Percentiles rank a stretch among this genome's conserved stretches.
Conservation (phyloP, 30 jellyfish, hydroid and myxozoan species). For the Pelagia noctiluca region DNA sequence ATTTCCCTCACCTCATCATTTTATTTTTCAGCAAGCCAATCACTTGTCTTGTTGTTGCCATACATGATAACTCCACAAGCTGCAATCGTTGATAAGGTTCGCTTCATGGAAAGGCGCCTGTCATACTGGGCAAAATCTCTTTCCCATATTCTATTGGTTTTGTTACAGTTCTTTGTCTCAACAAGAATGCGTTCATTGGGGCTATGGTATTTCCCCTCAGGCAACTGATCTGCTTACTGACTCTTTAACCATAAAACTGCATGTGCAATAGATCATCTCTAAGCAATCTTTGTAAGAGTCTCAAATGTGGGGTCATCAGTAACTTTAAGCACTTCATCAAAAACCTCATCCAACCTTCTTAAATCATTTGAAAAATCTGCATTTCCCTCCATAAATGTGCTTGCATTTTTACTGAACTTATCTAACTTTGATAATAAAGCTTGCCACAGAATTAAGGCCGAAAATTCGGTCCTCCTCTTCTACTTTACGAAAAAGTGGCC, state of each 20-base stretch:
- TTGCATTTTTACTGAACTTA: neutral
- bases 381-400: neutral
- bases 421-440: neutral
- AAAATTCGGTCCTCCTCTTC: slow-evolving; percentile 60
- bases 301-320: slow-evolving; percentile 16
- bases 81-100: slow-evolving; percentile 38
- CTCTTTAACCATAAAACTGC: neutral
- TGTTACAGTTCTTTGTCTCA: slow-evolving; percentile 15
- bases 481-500: slow-evolving; percentile 47
- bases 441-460: slow-evolving; percentile 20
- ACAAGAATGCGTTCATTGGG: neutral
- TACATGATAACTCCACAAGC: slow-evolving; percentile 56
- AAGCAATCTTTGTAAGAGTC: slow-evolving; percentile 20
- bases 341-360: slow-evolving; percentile 16
- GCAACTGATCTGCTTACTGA: slow-evolving; percentile 16
- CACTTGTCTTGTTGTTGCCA: slow-evolving; percentile 40
- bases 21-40: slow-evolving; percentile 29
- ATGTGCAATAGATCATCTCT: slow-evolving; percentile 22
- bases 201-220: slow-evolving; percentile 3
- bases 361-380: neutral
- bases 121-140: slow-evolving; percentile 54
- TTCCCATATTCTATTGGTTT: slow-evolving; percentile 10
- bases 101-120: slow-evolving; percentile 9
- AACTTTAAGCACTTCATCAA: neutral
- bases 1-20: slow-evolving; percentile 5